phyloP scores from a whole-genome alignment of 1,140 invertebrate species.

The Drusus annulatus region DNA sequence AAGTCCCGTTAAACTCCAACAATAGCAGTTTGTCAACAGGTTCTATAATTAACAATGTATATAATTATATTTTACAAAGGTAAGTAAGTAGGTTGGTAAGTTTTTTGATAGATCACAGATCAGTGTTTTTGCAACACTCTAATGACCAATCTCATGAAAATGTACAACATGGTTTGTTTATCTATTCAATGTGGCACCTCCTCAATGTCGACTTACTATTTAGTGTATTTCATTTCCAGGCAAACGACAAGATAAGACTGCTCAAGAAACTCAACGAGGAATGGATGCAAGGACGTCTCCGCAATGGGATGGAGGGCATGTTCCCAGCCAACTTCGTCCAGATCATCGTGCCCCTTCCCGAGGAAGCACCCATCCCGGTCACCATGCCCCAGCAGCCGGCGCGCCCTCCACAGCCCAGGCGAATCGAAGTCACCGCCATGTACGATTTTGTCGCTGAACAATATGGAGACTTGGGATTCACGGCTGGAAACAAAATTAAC shows the following conservation, averaged over 20 bases:
- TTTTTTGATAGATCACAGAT: too few species aligned
- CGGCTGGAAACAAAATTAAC: constrained; percentile 78
- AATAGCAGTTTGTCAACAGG: too few species aligned
- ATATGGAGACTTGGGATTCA: constrained; percentile 66
- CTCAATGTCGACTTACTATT: background rate
- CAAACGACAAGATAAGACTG: constrained; percentile 79
- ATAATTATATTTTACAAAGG: too few species aligned
- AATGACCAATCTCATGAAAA: too few species aligned
- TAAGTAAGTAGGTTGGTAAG: too few species aligned
- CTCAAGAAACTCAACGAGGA: constrained; percentile 81
- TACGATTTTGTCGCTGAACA: constrained; percentile 71
- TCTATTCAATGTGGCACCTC: too few species aligned
- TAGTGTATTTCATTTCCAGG: constrained; percentile 66
- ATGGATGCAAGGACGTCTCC: constrained; percentile 83
- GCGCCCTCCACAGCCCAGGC: constrained; percentile 40
- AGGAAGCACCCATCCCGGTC: constrained; percentile 60
- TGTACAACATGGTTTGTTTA: too few species aligned
- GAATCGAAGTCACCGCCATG: constrained; percentile 64
- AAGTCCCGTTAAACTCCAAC: too few species aligned
- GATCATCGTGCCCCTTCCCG: constrained; percentile 78
- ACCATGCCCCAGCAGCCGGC: constrained; percentile 58
- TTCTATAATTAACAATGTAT: too few species aligned
- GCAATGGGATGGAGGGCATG: constrained; percentile 78
- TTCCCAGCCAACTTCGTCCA: constrained; percentile 87
- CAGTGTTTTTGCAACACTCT: too few species aligned